These are phyloP conservation scores for Polyergus mexicanus DNA, from an alignment of 1,140 invertebrate species.

Conservation along the genomic window DNA sequence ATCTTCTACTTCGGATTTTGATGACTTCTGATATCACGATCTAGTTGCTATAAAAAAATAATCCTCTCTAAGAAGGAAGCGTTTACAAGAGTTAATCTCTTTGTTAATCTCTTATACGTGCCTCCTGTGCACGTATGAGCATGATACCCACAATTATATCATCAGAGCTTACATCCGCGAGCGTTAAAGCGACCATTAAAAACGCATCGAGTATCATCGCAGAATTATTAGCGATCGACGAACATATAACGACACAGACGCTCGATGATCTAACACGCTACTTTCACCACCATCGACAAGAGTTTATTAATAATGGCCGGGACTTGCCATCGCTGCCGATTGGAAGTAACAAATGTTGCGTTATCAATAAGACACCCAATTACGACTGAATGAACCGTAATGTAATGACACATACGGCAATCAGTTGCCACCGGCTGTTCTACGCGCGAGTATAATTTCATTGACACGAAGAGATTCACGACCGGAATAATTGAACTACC, in stretches of 20 bases:
- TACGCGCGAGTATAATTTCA: conserved; percentile 13
- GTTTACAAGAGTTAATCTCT: not conserved
- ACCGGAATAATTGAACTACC: conserved; percentile 14
- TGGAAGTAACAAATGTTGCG: conserved; percentile 50
- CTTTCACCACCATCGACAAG: conserved; percentile 51
- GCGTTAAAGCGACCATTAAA: conserved; percentile 28
- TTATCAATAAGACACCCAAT: conserved; percentile 49
- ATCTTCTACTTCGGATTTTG: not conserved
- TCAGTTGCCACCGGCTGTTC: conserved; percentile 37
- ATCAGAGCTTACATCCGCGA: conserved; percentile 19
- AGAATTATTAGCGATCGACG: conserved; percentile 26
- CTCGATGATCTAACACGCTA: conserved; percentile 38
- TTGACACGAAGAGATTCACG: conserved; percentile 14
- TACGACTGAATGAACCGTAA: conserved; percentile 28
- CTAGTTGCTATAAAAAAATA: not conserved
- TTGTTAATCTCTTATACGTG: not conserved
- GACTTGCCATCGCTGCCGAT: conserved; percentile 21
- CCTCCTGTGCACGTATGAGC: not conserved
- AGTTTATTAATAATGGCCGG: conserved; percentile 43
- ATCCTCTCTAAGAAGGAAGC: conserved; percentile 2
- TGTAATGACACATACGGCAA: conserved; percentile 8
- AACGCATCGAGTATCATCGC: conserved; percentile 32
- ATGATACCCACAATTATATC: conserved; percentile 32
- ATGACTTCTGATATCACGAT: conserved; percentile 5
- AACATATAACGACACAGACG: not conserved